Evolutionary conservation across 2,797 vertebrate species (phyloP), one percentile per base, ranked within the genome.

Genomic region (Pagetopsis macropterus): DNA sequence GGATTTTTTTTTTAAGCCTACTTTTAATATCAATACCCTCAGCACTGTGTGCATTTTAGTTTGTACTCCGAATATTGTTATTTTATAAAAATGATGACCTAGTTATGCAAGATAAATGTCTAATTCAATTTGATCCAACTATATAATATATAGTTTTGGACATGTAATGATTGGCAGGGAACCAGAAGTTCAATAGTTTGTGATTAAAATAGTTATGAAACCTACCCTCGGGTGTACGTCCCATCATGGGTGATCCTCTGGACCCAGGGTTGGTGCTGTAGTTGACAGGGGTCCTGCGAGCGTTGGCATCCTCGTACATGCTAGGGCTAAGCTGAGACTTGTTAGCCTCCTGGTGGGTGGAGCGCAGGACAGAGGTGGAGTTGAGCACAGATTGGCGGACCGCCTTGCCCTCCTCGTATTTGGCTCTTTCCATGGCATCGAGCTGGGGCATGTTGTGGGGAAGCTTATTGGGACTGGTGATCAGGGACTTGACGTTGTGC

Each of bases 401-500:
- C 1, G 93, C 77, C 88, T 98, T 99, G 79, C 88, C 76, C 56
- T 99, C 97, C 76, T 99, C 97, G 0, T 98, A 98, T 88, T 98
- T 98, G 72, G 93, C 93, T 48, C 97, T 91, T 72, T 98, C 98
- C 76, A 96, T 95, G 62, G 91, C 85, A 75, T 99, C 98, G 49
- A 97, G 92, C 58, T 96, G 95, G 31, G 96, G 93, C 93, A 98
- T 94, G 75, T 89, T 58, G 63, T 96, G 96, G 41, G 96, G 82
- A 48, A 96, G 93, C 87, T 98, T 99, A 82, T 91, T 93, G 49
- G 98, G 96, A 86, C 96, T 97, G 66, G 97, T 98, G 92, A 99
- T 98, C 63, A 99, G 92, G 58, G 98, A 99, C 93, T 98, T 99
- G 83, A 99, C 98, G 27, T 99, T 99, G 92, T 99, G 98, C 92